Evolutionary conservation across 2,113 vertebrate species (phyloP), one percentile per base, ranked within the genome.

Genomic region (Sitta europaea): DNA sequence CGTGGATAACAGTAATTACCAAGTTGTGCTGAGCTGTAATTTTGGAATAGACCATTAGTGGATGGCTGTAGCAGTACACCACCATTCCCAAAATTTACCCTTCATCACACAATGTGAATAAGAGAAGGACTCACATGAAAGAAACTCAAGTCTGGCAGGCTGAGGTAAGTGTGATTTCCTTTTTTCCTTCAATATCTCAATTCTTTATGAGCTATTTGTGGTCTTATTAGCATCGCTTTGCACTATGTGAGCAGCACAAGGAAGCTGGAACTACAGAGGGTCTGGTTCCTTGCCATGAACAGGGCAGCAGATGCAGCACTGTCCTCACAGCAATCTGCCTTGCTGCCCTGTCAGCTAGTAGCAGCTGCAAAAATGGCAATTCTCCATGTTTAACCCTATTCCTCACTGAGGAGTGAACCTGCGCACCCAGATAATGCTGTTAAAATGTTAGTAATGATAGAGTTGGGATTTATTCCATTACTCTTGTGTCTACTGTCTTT

Each of bases 321-420:
- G 88, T 90, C 78, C 82, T 82, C 59, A 28, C 2, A 92, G 82
- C 88, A 90, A 82, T 59, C 58, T 94, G 85, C 88, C 58, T 88
- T 53, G n/a, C 79, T 95, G 67, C 67, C 50, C 12, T 88, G 85
- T 79, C 81, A 79, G 54, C 62, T 57, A 71, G 74, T 33, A 92
- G 90, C 94, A 95, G 92, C 94, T 96, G 95, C 82, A 93, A 86
- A 79, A 51, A 88, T 89, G 93, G 95, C 90, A 89, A 51, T 58
- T 74, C 88, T 91, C 84, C 80, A 67, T 50, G 28, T 92, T 95
- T 95, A 88, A 73, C 71, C 25, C 70, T 57, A 0, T 54, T 94
- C 72, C 67, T 92, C 67, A 62, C 38, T 31, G 82, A 88, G 24
- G 62, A 92, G 75, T 86, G 82, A 86, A 71, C 38, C 51, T 89